Conservation (phyloP, 2,113 vertebrate genomes). For the Tinamus guttatus region DNA sequence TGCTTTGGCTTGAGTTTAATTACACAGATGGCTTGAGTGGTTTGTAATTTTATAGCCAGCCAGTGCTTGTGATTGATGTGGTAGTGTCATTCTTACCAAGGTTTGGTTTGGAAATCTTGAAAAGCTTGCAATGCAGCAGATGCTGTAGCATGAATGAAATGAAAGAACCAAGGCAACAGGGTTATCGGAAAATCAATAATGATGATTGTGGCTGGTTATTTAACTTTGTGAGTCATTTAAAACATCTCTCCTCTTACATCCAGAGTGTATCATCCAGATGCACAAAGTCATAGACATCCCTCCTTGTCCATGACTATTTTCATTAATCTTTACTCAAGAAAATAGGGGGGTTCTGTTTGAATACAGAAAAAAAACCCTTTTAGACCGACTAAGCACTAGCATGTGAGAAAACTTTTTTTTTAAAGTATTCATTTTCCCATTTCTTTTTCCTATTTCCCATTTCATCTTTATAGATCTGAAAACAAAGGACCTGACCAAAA, state of each 20-base stretch:
- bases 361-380: not conserved
- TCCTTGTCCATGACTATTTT: not conserved
- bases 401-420: not conserved
- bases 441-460: not conserved
- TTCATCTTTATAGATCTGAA: constrained; percentile 27
- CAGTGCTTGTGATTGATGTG: constrained; percentile 49
- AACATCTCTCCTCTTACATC: not conserved
- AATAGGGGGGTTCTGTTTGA: constrained; percentile 1
- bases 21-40: constrained; percentile 16
- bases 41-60: constrained; percentile 54
- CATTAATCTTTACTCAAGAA: constrained; percentile 1
- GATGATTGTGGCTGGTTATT: not conserved
- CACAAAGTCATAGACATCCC: not conserved
- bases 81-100: constrained; percentile 31
- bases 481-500: not conserved
- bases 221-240: not conserved
- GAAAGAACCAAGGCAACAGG: not conserved
- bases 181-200: not conserved
- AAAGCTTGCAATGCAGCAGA: constrained; percentile 11
- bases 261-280: no score
- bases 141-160: not conserved
- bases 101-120: constrained; percentile 41
- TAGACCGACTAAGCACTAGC: not conserved
- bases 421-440: not conserved
- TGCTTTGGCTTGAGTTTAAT: constrained; percentile 46